A percentile compares a stretch with the other conserved stretches of the same genome.
Conservation (phyloP, 2,113 vertebrate species). For the Forbesichthys agassizii region DNA sequence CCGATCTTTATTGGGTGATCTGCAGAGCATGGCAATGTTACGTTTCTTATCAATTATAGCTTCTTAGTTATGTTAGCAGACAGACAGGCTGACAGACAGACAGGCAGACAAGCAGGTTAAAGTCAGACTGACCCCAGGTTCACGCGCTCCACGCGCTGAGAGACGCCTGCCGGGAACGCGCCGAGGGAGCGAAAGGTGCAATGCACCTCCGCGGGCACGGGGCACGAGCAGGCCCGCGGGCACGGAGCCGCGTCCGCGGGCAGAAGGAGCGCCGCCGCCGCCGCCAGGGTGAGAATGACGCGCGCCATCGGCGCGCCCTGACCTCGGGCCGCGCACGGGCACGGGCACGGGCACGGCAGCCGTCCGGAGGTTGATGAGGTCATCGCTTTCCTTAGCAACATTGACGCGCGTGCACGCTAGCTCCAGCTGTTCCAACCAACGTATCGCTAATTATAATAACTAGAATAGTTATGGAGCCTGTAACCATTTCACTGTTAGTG, state of each 20-base stretch:
- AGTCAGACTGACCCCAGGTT: conserved; percentile 87
- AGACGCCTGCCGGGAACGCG: conserved; percentile 77
- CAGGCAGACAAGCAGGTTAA: too few species aligned
- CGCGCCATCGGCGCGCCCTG: conserved; percentile 28
- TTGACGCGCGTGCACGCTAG: too few species aligned
- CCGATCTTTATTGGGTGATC: too few species aligned
- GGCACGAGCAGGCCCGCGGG: conserved; percentile 87
- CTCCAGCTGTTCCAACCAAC: too few species aligned
- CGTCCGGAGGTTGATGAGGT: background rate
- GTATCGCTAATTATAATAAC: too few species aligned
- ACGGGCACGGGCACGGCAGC: conserved; percentile 11
- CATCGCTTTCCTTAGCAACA: too few species aligned
- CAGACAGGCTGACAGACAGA: too few species aligned
- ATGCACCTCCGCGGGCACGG: conserved; percentile 86
- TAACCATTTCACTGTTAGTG: too few species aligned
- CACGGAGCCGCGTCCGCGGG: conserved; percentile 54
- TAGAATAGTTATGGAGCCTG: too few species aligned
- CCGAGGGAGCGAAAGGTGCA: conserved; percentile 91
- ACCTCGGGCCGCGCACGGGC: background rate
- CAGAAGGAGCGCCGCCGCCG: conserved; percentile 74
- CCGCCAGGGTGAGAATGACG: conserved; percentile 26
- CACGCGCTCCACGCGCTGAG: conserved; percentile 83
- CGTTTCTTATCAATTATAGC: too few species aligned
- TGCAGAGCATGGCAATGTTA: too few species aligned
- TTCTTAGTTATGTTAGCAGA: too few species aligned